Conservation (phyloP, 1,140 invertebrate genomes). For the Tigriopus japonicus region DNA sequence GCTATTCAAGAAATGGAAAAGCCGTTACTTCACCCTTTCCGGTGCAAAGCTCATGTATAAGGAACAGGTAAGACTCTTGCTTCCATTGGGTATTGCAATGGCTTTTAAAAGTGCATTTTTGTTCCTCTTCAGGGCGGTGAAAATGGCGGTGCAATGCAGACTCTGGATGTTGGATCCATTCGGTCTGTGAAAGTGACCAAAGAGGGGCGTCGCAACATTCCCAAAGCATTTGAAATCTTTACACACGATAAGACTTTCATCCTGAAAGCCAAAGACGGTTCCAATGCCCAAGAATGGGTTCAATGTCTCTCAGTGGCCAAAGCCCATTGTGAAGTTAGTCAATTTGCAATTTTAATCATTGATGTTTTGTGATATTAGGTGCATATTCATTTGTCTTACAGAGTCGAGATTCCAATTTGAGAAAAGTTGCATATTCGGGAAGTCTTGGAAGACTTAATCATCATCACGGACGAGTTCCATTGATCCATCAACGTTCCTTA, state of each 20-base stretch:
- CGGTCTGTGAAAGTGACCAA: constrained; percentile 71
- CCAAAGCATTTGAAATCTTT: constrained; percentile 89
- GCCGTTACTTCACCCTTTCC: constrained; percentile 76
- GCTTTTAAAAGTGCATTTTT: background rate
- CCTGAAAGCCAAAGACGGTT: constrained; percentile 79
- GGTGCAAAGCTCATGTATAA: constrained; percentile 71
- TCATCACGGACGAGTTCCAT: background rate
- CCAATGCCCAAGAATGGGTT: constrained; percentile 84
- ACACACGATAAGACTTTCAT: constrained; percentile 75
- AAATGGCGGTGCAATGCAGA: constrained; percentile 16
- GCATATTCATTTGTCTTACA: too few species aligned
- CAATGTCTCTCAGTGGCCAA: constrained; percentile 71
- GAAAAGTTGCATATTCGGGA: constrained; percentile 3
- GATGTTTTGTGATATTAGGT: too few species aligned
- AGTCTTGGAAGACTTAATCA: constrained; percentile 4
- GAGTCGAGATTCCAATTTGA: background rate
- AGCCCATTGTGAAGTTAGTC: constrained; percentile 45
- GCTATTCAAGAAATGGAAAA: constrained; percentile 72
- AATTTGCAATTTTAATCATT: background rate
- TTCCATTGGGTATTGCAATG: too few species aligned
- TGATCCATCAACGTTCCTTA: background rate
- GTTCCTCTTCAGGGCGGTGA: background rate
- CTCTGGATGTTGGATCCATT: constrained; percentile 72
- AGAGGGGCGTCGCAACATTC: constrained; percentile 56
- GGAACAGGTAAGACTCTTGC: constrained; percentile 42